phyloP scores from a whole-genome alignment of 2,113 vertebrate species.

The Taxidea taxus region DNA sequence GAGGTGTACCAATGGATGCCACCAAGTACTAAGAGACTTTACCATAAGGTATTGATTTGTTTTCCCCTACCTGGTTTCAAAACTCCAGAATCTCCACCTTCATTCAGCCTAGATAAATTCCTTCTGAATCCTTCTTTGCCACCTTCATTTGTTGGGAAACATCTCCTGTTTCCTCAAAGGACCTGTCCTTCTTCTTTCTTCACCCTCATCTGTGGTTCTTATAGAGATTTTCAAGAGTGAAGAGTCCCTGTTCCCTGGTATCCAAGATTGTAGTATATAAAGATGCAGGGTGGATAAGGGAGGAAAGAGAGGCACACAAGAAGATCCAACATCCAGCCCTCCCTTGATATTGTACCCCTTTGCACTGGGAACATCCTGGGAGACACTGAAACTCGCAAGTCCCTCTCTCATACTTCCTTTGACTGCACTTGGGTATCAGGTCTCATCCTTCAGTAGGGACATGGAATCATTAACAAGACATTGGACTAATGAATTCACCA shows the following conservation, averaged over 20 bases:
- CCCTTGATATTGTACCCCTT: neutral
- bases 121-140: neutral
- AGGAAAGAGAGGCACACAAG: neutral
- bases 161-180: neutral
- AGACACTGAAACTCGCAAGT: neutral
- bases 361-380: neutral
- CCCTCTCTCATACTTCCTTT: neutral
- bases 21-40: neutral
- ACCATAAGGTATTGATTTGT: neutral
- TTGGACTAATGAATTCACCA: too few species aligned
- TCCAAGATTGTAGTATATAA: too few species aligned
- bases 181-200: neutral
- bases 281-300: neutral
- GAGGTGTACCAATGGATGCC: neutral
- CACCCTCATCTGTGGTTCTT: neutral
- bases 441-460: neutral
- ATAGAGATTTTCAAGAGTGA: neutral
- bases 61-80: neutral
- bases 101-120: neutral
- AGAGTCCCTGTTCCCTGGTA: neutral
- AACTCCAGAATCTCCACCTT: neutral
- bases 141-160: neutral
- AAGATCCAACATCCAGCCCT: neutral
- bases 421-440: neutral
- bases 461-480: neutral